Evolutionary conservation across 2,888 invertebrate genomes (phyloP).

Genomic region (Leptopterna dolabrata): DNA sequence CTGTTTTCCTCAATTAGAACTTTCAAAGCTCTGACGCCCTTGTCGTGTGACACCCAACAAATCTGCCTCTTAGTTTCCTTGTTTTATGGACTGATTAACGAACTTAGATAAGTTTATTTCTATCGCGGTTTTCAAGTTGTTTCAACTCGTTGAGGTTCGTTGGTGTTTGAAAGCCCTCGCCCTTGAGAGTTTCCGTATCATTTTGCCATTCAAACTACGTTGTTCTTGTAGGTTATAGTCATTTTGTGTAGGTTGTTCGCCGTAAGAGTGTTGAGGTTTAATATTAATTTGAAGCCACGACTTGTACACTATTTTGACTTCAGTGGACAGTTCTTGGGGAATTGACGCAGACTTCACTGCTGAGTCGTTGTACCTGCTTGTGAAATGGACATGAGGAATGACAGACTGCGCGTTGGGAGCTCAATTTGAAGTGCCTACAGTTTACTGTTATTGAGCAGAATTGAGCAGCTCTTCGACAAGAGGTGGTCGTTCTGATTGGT

Average conservation of each 20-base stretch:
- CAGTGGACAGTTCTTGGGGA: no score
- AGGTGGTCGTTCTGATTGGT: no score
- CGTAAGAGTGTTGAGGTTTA: background rate
- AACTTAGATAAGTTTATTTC: background rate
- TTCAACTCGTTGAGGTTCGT: background rate
- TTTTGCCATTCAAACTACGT: background rate
- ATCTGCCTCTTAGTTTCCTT: background rate
- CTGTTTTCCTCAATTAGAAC: background rate
- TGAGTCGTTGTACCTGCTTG: no score
- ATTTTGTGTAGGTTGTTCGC: background rate
- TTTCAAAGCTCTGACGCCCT: background rate
- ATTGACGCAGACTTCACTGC: no score
- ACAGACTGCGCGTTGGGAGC: no score
- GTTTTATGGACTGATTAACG: conserved; percentile 31
- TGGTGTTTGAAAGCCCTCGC: background rate
- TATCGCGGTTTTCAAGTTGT: background rate
- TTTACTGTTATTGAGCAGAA: no score
- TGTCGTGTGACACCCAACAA: background rate
- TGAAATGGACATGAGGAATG: no score
- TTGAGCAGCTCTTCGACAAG: no score
- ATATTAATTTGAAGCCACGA: no score
- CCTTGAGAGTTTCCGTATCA: background rate
- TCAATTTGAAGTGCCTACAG: no score
- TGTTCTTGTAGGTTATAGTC: no score
- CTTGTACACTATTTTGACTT: no score